Base-by-base conservation (phyloP, 2,113 vertebrate genomes). In the Salvelinus namaycush region DNA sequence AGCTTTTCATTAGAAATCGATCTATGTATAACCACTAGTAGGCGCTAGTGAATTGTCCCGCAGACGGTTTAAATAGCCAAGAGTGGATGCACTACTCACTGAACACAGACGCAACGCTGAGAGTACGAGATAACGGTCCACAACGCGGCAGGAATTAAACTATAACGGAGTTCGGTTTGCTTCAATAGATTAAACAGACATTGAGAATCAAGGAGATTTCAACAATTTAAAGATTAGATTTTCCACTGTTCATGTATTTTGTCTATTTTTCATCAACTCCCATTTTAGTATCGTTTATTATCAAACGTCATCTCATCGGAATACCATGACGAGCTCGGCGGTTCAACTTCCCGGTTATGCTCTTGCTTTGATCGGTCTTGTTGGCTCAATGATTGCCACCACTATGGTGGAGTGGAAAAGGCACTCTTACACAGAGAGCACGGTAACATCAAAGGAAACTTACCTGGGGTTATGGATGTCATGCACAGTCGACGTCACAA, bases 391-490 rank as follows among this genome's bases (percentile, higher is more conserved):
- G 13, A 89, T 92, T 51, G 94, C 94, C 69, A 95, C 94, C 0
- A 86, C 94, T 65, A 93, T 97, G 93, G 95, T 95, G 44, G 94
- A 97, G 81, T 98, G 97, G 97, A 96, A 93, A 85, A 92, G 91
- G 72, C 88, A 90, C 74, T 89, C 93, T 6, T 94, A 31, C 18
- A 68, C 90, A 5, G 88, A 94, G 92, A 91, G 22, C 95, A 94
- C 29, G 16, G 5, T 79, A 91, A 92, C 93, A 2, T 81, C 93
- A 18, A 89, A 92, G 0, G 91, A 92, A 39, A 91, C 93, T 80
- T 95, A 93, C 26, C 92, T 95, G 73, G 97, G 97, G 6, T 83
- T 98, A 18, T 98, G 97, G 97, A 96, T 95, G 95, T 92, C 88
- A 72, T 98, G 96, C 83, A 93, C 90, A 64, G 93, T 89, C n/a